Evolutionary conservation across 2,888 invertebrate species (phyloP).

Genomic region (Zygaena filipendulae): DNA sequence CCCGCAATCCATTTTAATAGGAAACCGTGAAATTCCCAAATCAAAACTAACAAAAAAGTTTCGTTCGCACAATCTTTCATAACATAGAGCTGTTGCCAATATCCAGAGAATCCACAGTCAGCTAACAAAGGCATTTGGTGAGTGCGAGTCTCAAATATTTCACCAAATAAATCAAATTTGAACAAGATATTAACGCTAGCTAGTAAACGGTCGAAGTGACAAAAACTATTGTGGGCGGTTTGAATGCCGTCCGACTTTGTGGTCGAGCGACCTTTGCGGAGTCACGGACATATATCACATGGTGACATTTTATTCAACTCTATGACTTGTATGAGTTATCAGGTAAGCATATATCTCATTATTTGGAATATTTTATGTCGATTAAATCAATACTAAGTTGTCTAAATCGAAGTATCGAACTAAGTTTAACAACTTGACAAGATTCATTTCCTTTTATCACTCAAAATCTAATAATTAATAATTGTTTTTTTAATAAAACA

Average conservation of each 20-base stretch:
- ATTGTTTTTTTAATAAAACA: no score
- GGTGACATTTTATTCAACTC: conserved; percentile 27
- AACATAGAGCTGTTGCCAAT: conserved; percentile 3
- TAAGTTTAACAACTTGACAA: no score
- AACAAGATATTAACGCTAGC: conserved; percentile 46
- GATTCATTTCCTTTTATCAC: no score
- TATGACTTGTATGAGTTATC: no score
- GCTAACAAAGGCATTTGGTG: conserved; percentile 11
- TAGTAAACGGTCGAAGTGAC: conserved; percentile 32
- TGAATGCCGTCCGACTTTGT: conserved; percentile 37
- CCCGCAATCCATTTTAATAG: conserved; percentile 47
- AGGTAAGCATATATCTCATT: no score
- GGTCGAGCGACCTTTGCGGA: conserved; percentile 35
- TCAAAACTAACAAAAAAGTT: conserved; percentile 26
- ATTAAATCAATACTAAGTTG: no score
- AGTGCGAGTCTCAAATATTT: conserved; percentile 24
- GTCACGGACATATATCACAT: conserved; percentile 20
- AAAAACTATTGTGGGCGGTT: conserved; percentile 46
- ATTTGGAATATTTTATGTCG: no score
- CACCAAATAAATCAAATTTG: conserved; percentile 51
- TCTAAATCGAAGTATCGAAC: no score
- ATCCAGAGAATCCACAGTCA: conserved; percentile 2
- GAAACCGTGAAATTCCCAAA: conserved; percentile 42
- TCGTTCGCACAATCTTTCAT: conserved; percentile 45
- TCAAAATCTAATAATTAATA: no score